Conservation (phyloP, 2,888 invertebrate genomes). For the Agrilus mali region DNA sequence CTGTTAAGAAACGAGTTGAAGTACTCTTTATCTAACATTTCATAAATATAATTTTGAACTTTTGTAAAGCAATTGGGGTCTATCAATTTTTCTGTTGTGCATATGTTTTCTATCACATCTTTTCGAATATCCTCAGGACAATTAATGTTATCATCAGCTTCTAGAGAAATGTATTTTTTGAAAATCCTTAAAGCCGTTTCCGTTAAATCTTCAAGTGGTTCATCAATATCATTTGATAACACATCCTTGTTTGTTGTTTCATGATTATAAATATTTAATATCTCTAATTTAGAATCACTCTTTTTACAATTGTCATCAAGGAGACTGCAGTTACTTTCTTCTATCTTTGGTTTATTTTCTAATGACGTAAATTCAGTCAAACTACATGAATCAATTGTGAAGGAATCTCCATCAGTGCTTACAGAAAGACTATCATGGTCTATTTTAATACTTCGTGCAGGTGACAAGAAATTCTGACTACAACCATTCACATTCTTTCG, state of each 20-base stretch:
- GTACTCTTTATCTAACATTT: slow-evolving; percentile 59
- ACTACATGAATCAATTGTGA: slow-evolving; percentile 30
- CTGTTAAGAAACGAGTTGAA: slow-evolving; percentile 73
- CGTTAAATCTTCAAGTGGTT: slow-evolving; percentile 23
- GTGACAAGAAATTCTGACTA: slow-evolving; percentile 13
- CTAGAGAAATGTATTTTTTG: slow-evolving; percentile 63
- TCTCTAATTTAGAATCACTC: neutral
- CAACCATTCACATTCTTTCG: slow-evolving; percentile 4
- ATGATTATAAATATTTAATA: too few species aligned
- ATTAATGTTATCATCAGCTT: slow-evolving; percentile 47
- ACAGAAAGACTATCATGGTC: slow-evolving; percentile 35
- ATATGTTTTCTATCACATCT: slow-evolving; percentile 52
- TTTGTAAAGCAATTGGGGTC: slow-evolving; percentile 59
- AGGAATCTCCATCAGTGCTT: slow-evolving; percentile 34
- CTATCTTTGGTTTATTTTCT: slow-evolving; percentile 12
- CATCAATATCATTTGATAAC: slow-evolving; percentile 5
- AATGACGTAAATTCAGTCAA: slow-evolving; percentile 25
- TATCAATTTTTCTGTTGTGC: slow-evolving; percentile 50
- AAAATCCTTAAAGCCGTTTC: slow-evolving; percentile 60
- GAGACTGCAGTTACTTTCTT: slow-evolving; percentile 2
- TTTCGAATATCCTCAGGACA: slow-evolving; percentile 45
- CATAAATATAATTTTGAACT: slow-evolving; percentile 52
- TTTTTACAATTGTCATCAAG: neutral
- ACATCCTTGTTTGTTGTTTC: neutral
- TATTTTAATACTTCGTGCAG: slow-evolving; percentile 18